These are phyloP conservation scores for Polyergus mexicanus DNA, from an alignment of 1,140 invertebrate species.

Conservation along the genomic window DNA sequence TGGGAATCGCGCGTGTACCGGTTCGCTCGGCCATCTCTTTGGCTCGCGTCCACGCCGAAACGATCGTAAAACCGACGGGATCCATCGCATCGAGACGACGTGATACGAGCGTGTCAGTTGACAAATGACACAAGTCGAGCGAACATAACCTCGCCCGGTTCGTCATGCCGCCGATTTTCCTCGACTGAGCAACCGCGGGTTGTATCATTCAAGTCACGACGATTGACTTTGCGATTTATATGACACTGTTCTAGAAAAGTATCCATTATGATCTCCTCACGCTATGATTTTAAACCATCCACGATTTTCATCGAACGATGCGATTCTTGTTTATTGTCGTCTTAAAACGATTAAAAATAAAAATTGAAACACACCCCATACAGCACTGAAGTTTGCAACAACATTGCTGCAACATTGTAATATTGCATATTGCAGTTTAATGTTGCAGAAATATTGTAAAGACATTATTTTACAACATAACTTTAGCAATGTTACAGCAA, in stretches of 20 bases:
- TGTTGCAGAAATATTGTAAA: too few relatives aligned
- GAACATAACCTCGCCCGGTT: background rate
- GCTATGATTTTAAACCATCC: background rate
- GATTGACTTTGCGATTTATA: slow-evolving; percentile 26
- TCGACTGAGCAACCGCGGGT: background rate
- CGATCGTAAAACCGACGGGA: slow-evolving; percentile 39
- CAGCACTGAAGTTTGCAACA: too few relatives aligned
- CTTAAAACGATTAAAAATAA: background rate
- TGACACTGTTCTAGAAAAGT: background rate
- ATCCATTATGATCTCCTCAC: background rate
- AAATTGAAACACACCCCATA: background rate
- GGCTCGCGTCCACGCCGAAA: slow-evolving; percentile 11
- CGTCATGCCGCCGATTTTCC: background rate
- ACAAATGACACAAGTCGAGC: slow-evolving; percentile 19
- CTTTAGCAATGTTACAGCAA: too few relatives aligned
- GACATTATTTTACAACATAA: too few relatives aligned
- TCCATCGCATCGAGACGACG: slow-evolving; percentile 21
- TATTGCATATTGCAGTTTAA: too few relatives aligned
- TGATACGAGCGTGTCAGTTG: background rate
- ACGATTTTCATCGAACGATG: slow-evolving; percentile 5
- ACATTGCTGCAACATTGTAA: too few relatives aligned
- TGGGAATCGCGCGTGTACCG: slow-evolving; percentile 62
- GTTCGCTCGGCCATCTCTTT: slow-evolving; percentile 4
- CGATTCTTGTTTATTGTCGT: background rate
- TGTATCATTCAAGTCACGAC: background rate